Evolutionary conservation across 2,888 invertebrate genomes (phyloP).

Genomic region (Cosmia pyralina): DNA sequence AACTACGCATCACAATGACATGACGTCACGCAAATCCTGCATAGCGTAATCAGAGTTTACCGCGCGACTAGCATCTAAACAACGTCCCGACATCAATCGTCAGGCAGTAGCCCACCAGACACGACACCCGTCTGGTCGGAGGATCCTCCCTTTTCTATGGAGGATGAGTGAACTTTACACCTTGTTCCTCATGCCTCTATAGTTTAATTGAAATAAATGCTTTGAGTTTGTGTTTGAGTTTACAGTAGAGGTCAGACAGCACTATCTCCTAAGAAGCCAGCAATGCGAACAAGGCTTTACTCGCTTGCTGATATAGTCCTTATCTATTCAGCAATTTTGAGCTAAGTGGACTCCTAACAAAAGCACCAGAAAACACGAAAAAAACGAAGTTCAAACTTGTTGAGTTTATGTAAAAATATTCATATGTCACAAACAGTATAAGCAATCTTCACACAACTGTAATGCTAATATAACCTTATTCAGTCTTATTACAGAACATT

Average conservation of each 20-base stretch:
- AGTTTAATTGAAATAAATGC: no score
- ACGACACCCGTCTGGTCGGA: no score
- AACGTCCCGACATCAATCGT: no score
- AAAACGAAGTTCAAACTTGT: slow-evolving; percentile 26
- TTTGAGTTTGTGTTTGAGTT: no score
- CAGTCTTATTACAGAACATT: slow-evolving; percentile 74
- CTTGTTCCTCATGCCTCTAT: no score
- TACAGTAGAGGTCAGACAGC: neutral
- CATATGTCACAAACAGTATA: slow-evolving; percentile 52
- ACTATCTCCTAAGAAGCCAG: neutral
- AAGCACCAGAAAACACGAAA: slow-evolving; percentile 1
- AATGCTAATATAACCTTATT: slow-evolving; percentile 69
- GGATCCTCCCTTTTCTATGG: no score
- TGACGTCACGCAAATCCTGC: no score
- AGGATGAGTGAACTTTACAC: no score
- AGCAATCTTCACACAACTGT: slow-evolving; percentile 57
- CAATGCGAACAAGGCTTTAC: neutral
- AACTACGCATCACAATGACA: no score
- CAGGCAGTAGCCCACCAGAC: no score
- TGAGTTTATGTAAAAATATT: slow-evolving; percentile 60
- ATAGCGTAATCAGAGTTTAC: no score
- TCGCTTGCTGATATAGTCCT: neutral
- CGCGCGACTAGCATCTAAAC: no score
- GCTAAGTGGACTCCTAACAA: slow-evolving; percentile 2
- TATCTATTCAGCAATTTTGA: neutral